Percentiles rank a stretch among this genome's conserved stretches.
phyloP scores from a whole-genome alignment of 2,888 invertebrate genomes.

The Drosophila stalkeri region DNA sequence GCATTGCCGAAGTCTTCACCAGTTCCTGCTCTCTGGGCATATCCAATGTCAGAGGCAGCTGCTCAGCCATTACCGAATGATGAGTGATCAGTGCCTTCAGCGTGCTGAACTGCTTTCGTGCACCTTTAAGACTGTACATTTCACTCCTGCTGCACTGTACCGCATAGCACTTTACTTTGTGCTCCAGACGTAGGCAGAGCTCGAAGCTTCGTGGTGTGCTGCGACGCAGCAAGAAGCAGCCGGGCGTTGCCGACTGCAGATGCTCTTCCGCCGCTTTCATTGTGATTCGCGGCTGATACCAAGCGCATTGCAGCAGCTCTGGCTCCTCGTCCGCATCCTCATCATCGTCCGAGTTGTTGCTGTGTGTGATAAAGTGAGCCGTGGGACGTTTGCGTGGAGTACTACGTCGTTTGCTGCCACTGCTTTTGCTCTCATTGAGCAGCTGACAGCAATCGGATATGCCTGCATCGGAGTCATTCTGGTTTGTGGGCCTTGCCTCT shows the following conservation, averaged over 20 bases:
- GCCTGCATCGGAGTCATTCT: constrained; percentile 72
- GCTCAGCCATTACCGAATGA: constrained; percentile 98
- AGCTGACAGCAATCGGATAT: constrained; percentile 83
- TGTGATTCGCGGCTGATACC: constrained; percentile 81
- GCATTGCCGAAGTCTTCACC: constrained; percentile 55
- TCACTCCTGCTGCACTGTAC: constrained; percentile 68
- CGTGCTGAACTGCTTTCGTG: constrained; percentile 97
- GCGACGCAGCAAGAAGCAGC: constrained; percentile 78
- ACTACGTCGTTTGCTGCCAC: constrained; percentile 37
- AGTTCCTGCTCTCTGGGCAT: constrained; percentile 87
- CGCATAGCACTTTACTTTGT: constrained; percentile 75
- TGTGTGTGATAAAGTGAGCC: constrained; percentile 42
- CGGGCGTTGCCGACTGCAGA: constrained; percentile 66
- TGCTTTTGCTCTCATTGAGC: constrained; percentile 50
- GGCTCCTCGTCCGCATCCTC: constrained; percentile 61
- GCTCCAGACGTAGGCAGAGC: constrained; percentile 74
- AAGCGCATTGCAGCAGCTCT: constrained; percentile 68
- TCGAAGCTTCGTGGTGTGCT: constrained; percentile 74
- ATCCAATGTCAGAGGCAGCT: constrained; percentile 95
- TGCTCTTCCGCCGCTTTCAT: constrained; percentile 73
- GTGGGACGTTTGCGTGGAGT: constrained; percentile 16
- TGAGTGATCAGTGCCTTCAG: constrained; percentile 96
- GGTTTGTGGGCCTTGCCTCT: constrained; percentile 21
- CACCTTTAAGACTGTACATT: constrained; percentile 89
- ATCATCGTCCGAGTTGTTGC: constrained; percentile 52